Base-by-base conservation (phyloP, 2,113 vertebrate species). In the Cavia aperea region DNA sequence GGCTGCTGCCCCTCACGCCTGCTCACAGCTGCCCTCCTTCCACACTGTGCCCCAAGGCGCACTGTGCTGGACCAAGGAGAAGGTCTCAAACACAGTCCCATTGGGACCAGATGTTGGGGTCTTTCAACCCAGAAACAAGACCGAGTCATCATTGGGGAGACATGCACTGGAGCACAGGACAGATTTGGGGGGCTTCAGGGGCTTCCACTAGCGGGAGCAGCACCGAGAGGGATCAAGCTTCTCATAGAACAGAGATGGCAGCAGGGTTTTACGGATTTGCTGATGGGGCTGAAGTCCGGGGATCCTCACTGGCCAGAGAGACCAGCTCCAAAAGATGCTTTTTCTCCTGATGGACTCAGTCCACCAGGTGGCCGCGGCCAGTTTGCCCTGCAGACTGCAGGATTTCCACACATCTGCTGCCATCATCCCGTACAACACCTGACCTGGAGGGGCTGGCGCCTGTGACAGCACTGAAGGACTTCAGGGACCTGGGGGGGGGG, bases 1-100 rank as follows among this genome's bases (percentile, higher is more conserved):
- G 43, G 68, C 2, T 14, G 3, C 54, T 7, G 0, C 63, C 66
- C 15, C 33, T 15, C 5, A 1, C 0, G 11, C 26, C 31, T 6
- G 66, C 68, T 0, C 12, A 16, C 62, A 36, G 75, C 81, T 49
- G 2, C 49, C 7, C 1, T 2, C 81, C 19, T 26, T 24, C 15
- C 19, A 11, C 62, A 7, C 24, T 10, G 1, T 0, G 13, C 16
- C 23, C 31, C 29, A 1, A 12, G 8, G 56, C 16, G n/a, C 10
- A 1, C 18, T 5, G 16, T 9, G 36, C n/a, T 13, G 39, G 72
- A 36, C 54, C 79, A 2, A 46, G 10, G 4, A 7, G 36, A 13
- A 16, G 7, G 31, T 81, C 36, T 77, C 24, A 7, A 77, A 46
- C 43, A 43, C 24, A 14, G 24, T 77, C 73, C 24, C 16, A 5